phyloP scores from a whole-genome alignment of 2,888 invertebrate genomes.

The Rhamphomyia laevipes region DNA sequence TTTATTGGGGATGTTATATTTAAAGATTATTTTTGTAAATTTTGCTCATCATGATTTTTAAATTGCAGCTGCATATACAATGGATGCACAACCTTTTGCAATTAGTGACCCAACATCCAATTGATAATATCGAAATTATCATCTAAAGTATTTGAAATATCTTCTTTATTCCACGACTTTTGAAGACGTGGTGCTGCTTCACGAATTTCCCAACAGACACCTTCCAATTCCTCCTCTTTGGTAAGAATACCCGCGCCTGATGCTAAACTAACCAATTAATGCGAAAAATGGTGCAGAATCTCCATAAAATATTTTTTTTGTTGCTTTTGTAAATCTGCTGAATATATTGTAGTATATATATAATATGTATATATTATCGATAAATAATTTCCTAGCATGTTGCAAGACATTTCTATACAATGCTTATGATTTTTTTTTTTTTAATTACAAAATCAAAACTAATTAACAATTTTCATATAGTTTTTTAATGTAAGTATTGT shows the following conservation, averaged over 20 bases:
- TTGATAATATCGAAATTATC: conserved; percentile 43
- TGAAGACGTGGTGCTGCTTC: conserved; percentile 38
- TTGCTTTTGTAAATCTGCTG: conserved; percentile 50
- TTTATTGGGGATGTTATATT: conserved; percentile 7
- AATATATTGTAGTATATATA: conserved; percentile 53
- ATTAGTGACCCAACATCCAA: conserved; percentile 58
- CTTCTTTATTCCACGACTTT: conserved; percentile 28
- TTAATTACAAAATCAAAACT: too few relatives aligned
- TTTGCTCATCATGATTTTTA: conserved; percentile 24
- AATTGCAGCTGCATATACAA: conserved; percentile 59
- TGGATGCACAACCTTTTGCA: conserved; percentile 71
- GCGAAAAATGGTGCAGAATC: conserved; percentile 65
- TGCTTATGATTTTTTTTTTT: too few relatives aligned
- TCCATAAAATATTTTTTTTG: conserved; percentile 51
- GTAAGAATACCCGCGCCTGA: conserved; percentile 61
- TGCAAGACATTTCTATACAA: conserved; percentile 22
- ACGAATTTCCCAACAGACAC: conserved; percentile 65
- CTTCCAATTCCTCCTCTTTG: conserved; percentile 65
- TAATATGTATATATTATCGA: conserved; percentile 57
- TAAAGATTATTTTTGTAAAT: not conserved
- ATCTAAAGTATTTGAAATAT: conserved; percentile 32
- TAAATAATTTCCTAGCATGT: conserved; percentile 53
- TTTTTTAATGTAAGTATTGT: too few relatives aligned
- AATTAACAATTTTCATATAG: too few relatives aligned
- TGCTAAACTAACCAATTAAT: conserved; percentile 57